Evolutionary conservation across 2,797 vertebrate species (phyloP), one percentile per base, ranked within the genome.

Genomic region (Enteromius viviparus): DNA sequence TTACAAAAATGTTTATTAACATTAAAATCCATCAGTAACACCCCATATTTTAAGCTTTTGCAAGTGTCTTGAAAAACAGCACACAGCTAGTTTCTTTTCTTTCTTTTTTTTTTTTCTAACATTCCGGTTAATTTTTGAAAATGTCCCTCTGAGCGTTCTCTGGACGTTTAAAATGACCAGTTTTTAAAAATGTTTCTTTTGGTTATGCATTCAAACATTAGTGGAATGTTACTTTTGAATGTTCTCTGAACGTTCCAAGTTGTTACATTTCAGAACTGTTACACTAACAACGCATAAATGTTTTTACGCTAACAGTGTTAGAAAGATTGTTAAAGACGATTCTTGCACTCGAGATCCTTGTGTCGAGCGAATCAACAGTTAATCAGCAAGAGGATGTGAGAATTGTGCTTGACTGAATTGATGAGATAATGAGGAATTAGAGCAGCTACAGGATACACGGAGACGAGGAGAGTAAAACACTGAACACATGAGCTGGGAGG

Each of bases 401-500:
- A 45, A 23, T 29, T 29, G 55, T 29, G 77, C 7, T 34, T 53
- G 77, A 26, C 37, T n/a, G 34, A n/a, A 51, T 78, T n/a, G 34
- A 49, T 11, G 2, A 47, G 58, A 29, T 64, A 4, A 3, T 60
- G 51, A n/a, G 11, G 45, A 72, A 72, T 47, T 8, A 53, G 53
- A 42, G 15, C 10, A 23, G 42, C 12, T 26, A 11, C 47, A n/a
- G 53, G 32, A 37, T 15, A 7, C 40, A 51, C 6, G 11, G 75
- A 11, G 60, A 32, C 21, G 15, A 49, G 80, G 58, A 77, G 69
- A 81, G 60, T 64, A 32, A 64, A 6, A 64, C 60, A 11, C 74
- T 76, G 75, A 60, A 76, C 70, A 66, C 49, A 60, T 80, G 40
- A 64, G 55, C 23, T n/a, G 40, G 15, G 47, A 84, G 55, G 78